phyloP scores from a whole-genome alignment of 1,140 invertebrate species.

The Cyphomyrmex costatus region DNA sequence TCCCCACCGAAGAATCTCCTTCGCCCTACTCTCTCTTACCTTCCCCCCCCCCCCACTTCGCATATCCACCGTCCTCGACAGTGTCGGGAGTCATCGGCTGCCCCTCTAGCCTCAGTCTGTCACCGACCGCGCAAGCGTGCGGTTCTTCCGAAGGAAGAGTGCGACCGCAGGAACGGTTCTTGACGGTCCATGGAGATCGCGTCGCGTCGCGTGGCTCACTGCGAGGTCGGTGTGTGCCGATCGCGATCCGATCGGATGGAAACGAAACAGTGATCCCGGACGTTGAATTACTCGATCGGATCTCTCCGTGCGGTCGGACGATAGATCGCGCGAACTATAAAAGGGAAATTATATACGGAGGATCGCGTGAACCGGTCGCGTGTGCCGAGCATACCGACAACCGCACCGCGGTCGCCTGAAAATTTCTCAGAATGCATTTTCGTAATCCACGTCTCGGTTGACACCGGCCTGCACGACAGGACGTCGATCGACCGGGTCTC shows the following conservation, averaged over 20 bases:
- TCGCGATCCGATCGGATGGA: background rate
- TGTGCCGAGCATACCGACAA: slow-evolving; percentile 9
- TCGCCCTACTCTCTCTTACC: slow-evolving; percentile 43
- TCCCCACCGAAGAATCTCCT: slow-evolving; percentile 68
- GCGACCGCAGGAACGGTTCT: background rate
- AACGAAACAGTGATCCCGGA: background rate
- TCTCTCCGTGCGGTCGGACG: slow-evolving; percentile 4
- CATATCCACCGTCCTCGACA: slow-evolving; percentile 64
- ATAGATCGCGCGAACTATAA: background rate
- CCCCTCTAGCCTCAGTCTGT: slow-evolving; percentile 80
- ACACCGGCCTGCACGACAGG: slow-evolving; percentile 35
- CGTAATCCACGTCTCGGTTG: slow-evolving; percentile 44
- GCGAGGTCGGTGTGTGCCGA: slow-evolving; percentile 15
- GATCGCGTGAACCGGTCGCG: slow-evolving; percentile 55
- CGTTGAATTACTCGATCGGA: background rate
- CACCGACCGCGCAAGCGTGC: slow-evolving; percentile 84
- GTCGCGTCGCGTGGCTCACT: slow-evolving; percentile 23
- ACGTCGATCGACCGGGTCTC: slow-evolving; percentile 30
- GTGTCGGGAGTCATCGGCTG: slow-evolving; percentile 80
- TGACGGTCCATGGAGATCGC: slow-evolving; percentile 9
- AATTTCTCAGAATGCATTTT: slow-evolving; percentile 56
- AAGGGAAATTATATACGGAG: slow-evolving; percentile 8
- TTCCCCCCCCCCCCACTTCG: slow-evolving; percentile 56
- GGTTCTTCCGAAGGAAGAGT: slow-evolving; percentile 50
- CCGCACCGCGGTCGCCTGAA: slow-evolving; percentile 13